Base-by-base conservation (phyloP, 2,888 invertebrate species). In the Acrocyrtus sp. region DNA sequence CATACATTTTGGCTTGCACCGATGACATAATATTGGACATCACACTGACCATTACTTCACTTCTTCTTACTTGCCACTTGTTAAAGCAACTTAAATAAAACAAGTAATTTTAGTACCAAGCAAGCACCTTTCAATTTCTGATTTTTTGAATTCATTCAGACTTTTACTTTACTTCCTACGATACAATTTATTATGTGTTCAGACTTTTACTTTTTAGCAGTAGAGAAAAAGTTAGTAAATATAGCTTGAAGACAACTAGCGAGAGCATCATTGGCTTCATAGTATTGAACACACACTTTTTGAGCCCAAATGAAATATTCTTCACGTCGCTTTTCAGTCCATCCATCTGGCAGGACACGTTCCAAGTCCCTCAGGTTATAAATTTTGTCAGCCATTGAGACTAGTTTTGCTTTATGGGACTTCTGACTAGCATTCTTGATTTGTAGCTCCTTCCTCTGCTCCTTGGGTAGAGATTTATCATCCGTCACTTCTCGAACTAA, bases 311-410 rank as follows among this genome's bases (percentile, higher is more conserved):
- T 81, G 82, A 91, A 92, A 84, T 93, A 93, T 75, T 86, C 84
- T 12, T 85, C 81, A 0, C 89, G 87, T 45, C 91, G 82, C 67
- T 86, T 85, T 61, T 85, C 83, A 0, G 87, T 85, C 92, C 92
- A 92, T 15, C 88, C 90, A 17, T 82, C 76, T 1, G 89, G 88
- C 1, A 84, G 85, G 1, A 84, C 84, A 21, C 85, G 84, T 27
- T 88, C 85, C 50, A 93, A 83, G 84, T 94, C 93, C 54, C 92
- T 84, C 15, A 94, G 85, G 84, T 94, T 94, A 83, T 94, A 91
- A 75, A 94, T 85, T 83, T 94, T 94, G 84, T 94, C 94, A 0
- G 93, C 93, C 78, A 94, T 84, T 83, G 90, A 91, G 0, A 94
- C 90, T 24, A 93, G 84, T 82, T 92, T 93, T 0, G 93, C 93